Evolutionary conservation across 2,888 invertebrate species (phyloP).

Genomic region (Rhaphigaster nebulosa): DNA sequence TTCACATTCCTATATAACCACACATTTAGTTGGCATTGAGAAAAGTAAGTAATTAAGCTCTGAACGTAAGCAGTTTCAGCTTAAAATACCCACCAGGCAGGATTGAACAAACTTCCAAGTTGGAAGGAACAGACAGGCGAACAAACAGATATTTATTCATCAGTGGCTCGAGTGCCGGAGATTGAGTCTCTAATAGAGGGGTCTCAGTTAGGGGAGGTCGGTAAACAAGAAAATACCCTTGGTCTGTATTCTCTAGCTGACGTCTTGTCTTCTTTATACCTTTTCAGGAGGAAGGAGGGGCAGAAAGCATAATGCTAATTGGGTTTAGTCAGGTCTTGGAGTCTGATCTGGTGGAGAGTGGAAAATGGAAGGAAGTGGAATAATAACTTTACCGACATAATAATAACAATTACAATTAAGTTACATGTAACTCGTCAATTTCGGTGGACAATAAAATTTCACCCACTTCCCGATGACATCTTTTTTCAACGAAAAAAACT

Average conservation of each 20-base stretch:
- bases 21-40: not conserved
- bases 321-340: not conserved
- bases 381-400: not conserved
- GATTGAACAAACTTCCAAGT: slow-evolving; percentile 30
- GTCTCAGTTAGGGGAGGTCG: slow-evolving; percentile 25
- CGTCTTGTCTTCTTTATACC: slow-evolving; percentile 30
- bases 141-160: slow-evolving; percentile 58
- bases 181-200: slow-evolving; percentile 35
- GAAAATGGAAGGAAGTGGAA: not conserved
- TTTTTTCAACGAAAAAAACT: too few species aligned
- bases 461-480: not conserved
- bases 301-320: not conserved
- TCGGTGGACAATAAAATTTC: not conserved
- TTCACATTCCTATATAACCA: not conserved
- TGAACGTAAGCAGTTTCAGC: not conserved
- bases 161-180: slow-evolving; percentile 43
- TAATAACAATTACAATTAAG: not conserved
- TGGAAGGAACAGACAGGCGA: not conserved
- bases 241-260: not conserved
- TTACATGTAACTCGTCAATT: not conserved
- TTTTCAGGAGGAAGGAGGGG: slow-evolving; percentile 3
- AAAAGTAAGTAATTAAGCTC: not conserved
- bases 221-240: slow-evolving; percentile 46
- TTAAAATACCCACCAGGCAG: not conserved
- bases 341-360: not conserved